These are phyloP conservation scores for Pandemis cinnamomeana DNA, from an alignment of 2,888 invertebrate species.

Conservation along the genomic window DNA sequence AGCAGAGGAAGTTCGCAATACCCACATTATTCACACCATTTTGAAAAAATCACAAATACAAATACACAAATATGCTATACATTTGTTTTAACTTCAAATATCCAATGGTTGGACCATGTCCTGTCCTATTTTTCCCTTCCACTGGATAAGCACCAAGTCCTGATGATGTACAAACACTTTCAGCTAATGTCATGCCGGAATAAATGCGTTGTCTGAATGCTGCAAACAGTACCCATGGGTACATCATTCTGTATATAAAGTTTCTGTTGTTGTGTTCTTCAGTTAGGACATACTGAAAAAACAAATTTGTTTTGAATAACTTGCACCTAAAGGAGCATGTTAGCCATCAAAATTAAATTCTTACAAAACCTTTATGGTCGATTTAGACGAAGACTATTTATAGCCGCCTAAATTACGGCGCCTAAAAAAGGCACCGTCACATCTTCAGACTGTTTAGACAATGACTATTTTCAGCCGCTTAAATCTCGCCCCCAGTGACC, in stretches of 20 bases:
- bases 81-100: conserved; percentile 86
- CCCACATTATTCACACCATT: too few species aligned
- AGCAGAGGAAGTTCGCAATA: too few species aligned
- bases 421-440: too few species aligned
- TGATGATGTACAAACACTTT: conserved; percentile 96
- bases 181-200: conserved; percentile 94
- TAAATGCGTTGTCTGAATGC: conserved; percentile 96
- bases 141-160: conserved; percentile 97
- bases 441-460: too few species aligned
- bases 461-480: too few species aligned
- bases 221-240: conserved; percentile 94
- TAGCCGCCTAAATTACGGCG: too few species aligned
- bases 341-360: too few species aligned
- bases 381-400: too few species aligned
- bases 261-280: conserved; percentile 90
- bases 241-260: conserved; percentile 91
- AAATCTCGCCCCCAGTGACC: too few species aligned
- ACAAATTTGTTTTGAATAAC: conserved; percentile 4
- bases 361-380: too few species aligned
- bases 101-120: conserved; percentile 92
- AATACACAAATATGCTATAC: conserved; percentile 60
- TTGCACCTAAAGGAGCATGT: too few species aligned
- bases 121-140: conserved; percentile 88
- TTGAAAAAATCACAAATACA: too few species aligned
- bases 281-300: conserved; percentile 90